Percentiles rank a stretch among this genome's conserved stretches.
These are phyloP conservation scores for Eugnorisma glareosa DNA, from an alignment of 2,888 invertebrate species.

Conservation along the genomic window DNA sequence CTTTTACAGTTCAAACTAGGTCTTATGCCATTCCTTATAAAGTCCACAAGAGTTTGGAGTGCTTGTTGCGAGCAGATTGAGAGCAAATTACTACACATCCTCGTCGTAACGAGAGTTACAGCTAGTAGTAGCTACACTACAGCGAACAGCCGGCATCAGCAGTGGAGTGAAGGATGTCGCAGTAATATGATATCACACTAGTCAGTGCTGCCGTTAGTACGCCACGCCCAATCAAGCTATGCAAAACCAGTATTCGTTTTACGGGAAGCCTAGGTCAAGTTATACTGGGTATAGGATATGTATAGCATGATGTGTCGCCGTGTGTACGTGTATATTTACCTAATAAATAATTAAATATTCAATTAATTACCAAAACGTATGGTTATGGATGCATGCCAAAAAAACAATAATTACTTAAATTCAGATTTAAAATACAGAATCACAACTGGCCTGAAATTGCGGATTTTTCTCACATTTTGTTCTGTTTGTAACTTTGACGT, in stretches of 20 bases:
- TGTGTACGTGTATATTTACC: not conserved
- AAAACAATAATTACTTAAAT: too few relatives aligned
- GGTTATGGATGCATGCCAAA: too few relatives aligned
- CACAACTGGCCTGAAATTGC: too few relatives aligned
- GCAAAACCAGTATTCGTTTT: too few relatives aligned
- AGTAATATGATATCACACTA: constrained; percentile 8
- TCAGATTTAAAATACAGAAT: too few relatives aligned
- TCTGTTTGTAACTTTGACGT: too few relatives aligned
- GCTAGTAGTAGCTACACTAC: constrained; percentile 18
- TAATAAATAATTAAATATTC: not conserved
- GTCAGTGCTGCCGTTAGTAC: not conserved
- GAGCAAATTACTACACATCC: constrained; percentile 54
- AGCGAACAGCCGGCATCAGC: not conserved
- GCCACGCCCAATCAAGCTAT: too few relatives aligned
- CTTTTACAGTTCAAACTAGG: constrained; percentile 28
- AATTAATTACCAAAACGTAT: not conserved
- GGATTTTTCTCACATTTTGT: too few relatives aligned
- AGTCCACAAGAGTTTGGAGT: constrained; percentile 23
- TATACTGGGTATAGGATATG: too few relatives aligned
- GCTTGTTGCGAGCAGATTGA: constrained; percentile 22
- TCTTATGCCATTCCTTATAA: constrained; percentile 35
- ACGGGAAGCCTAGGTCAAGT: too few relatives aligned
- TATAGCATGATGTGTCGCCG: too few relatives aligned
- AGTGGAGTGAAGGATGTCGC: constrained; percentile 21
- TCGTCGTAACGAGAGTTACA: constrained; percentile 41